These are phyloP conservation scores for Ceratitis capitata DNA, from an alignment of 1,140 invertebrate species.

Conservation along the genomic window DNA sequence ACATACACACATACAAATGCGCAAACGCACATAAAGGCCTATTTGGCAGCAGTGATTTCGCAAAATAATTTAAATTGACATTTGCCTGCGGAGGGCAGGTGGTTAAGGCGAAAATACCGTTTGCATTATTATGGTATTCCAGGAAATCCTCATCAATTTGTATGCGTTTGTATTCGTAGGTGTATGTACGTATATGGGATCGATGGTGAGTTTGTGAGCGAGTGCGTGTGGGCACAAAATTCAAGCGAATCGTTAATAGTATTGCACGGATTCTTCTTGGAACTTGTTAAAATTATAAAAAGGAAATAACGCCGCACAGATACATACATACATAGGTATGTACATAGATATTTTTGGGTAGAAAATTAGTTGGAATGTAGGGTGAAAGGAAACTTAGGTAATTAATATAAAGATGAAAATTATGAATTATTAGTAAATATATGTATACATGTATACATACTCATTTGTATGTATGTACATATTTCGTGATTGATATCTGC, in stretches of 20 bases:
- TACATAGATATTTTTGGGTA: too few species aligned
- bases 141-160: constrained; percentile 10
- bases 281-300: constrained; percentile 1
- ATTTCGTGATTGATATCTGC: too few species aligned
- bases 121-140: neutral
- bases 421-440: too few species aligned
- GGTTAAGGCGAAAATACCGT: neutral
- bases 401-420: too few species aligned
- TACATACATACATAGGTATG: too few species aligned
- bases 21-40: neutral
- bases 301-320: neutral
- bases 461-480: too few species aligned
- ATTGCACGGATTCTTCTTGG: constrained; percentile 19
- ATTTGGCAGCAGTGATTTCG: neutral
- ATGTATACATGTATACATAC: too few species aligned
- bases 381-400: too few species aligned
- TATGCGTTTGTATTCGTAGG: neutral
- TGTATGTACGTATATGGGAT: too few species aligned
- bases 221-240: constrained; percentile 5
- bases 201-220: neutral
- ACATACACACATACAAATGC: neutral
- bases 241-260: constrained; percentile 20
- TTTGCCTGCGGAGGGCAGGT: constrained; percentile 19
- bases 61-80: constrained; percentile 15
- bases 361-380: too few species aligned